Base-by-base conservation (phyloP, 1,140 invertebrate genomes). In the Conus betulinus region DNA sequence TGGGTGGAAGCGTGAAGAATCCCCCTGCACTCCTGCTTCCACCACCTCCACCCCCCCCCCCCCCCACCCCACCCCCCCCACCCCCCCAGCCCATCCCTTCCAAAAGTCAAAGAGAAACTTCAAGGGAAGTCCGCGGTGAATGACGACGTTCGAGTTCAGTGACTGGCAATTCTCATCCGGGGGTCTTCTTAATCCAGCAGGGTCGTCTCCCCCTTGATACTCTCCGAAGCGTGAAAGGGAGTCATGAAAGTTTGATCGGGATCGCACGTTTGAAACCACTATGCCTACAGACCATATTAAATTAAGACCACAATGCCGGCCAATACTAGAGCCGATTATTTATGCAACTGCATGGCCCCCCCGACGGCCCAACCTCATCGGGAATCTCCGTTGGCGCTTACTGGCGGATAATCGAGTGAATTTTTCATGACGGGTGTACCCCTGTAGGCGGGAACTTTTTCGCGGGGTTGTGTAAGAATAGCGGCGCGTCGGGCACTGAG, bases 191-290 rank as follows among this genome's bases (percentile, higher is more conserved):
- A 15, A 60, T 60, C 57, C 57, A 15, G 15, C 57, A 60, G 15
- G 8, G 8, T 8, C 57, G 57, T 60, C 57, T 15, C 15, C 57
- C 57, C 57, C 15, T 15, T 15, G 57, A 60, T 60, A 60, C 15
- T 60, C 57, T 60, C 57, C 15, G 17, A 20, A 63, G 60, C 60
- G 60, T 63, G 60, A 63, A 63, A 20, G 17, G 17, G 17, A 71
- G 13, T 71, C 67, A 71, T 71, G 67, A 71, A 71, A 71, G 67
- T 20, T 71, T 71, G 67, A 71, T 71, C 67, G 67, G 17, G 15
- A 71, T 71, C 67, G 67, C 67, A 71, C 67, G 67, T 71, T 71
- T 71, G 67, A 71, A 71, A 71, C 67, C 67, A 71, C 11, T 71
- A 71, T 71, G 11, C 67, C 20, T 71, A 23, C 67, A 23, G 67